These are phyloP conservation scores for Merodon equestris DNA, from an alignment of 2,888 invertebrate genomes.

Conservation along the genomic window DNA sequence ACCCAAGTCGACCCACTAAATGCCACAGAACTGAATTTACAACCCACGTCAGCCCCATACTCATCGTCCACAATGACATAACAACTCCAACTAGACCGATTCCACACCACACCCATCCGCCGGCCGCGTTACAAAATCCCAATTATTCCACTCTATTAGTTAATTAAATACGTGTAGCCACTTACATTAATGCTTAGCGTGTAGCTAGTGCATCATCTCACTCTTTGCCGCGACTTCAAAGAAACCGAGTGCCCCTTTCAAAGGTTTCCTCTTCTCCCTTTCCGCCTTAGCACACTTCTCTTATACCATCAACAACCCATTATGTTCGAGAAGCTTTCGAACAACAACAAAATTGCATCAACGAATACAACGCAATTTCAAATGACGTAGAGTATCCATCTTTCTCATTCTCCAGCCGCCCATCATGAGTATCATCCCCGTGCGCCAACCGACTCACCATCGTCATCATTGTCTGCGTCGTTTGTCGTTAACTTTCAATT, in stretches of 20 bases:
- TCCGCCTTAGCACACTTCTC: not conserved
- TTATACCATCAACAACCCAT: not conserved
- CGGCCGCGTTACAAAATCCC: constrained; percentile 6
- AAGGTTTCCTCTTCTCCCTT: constrained; percentile 31
- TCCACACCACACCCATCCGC: not conserved
- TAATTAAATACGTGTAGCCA: constrained; percentile 52
- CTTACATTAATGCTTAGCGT: constrained; percentile 45
- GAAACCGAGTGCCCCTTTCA: constrained; percentile 2
- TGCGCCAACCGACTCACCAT: constrained; percentile 7
- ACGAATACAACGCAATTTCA: constrained; percentile 40
- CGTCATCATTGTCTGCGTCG: constrained; percentile 34
- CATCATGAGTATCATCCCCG: too few species aligned
- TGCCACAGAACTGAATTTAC: too few species aligned
- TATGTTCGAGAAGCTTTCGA: not conserved
- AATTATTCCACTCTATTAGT: constrained; percentile 61
- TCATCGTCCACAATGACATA: not conserved
- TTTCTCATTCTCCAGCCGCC: too few species aligned
- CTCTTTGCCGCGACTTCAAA: constrained; percentile 25
- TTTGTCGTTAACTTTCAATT: constrained; percentile 64
- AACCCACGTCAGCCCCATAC: not conserved
- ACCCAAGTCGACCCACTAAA: too few species aligned
- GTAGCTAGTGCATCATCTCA: constrained; percentile 16
- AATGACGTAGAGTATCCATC: constrained; percentile 52
- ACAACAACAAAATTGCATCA: constrained; percentile 35
- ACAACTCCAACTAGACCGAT: not conserved